Conservation (phyloP, 2,888 invertebrate species). For the Epinotia nisella region DNA sequence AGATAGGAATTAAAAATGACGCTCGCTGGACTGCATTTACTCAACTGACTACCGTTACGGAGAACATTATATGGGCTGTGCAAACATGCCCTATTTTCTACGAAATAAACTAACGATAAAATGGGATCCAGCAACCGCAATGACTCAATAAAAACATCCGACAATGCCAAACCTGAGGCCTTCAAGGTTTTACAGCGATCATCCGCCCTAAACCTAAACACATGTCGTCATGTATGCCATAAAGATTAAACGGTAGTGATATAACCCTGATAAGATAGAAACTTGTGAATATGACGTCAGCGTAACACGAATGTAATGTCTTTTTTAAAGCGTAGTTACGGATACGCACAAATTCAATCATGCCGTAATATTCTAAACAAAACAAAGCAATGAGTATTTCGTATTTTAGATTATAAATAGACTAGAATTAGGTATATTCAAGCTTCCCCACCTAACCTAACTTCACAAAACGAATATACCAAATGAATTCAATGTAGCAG, state of each 20-base stretch:
- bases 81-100: neutral
- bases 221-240: conserved; percentile 39
- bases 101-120: neutral
- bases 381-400: neutral
- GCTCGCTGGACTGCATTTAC: neutral
- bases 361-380: neutral
- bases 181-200: conserved; percentile 33
- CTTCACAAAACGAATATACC: conserved; percentile 26
- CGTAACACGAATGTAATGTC: neutral
- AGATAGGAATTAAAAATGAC: neutral
- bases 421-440: neutral
- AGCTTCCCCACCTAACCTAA: conserved; percentile 7
- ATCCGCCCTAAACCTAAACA: conserved; percentile 44
- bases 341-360: neutral
- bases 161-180: conserved; percentile 28
- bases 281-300: conserved; percentile 39
- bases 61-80: neutral
- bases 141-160: conserved; percentile 33
- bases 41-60: neutral
- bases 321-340: neutral
- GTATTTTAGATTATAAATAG: neutral
- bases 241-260: conserved; percentile 41
- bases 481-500: conserved; percentile 43
- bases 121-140: neutral
- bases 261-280: conserved; percentile 43